A percentile compares a stretch with the other conserved stretches of the same genome.
Conservation (phyloP, 2,888 invertebrate species). For the Philopedon plagiatum region DNA sequence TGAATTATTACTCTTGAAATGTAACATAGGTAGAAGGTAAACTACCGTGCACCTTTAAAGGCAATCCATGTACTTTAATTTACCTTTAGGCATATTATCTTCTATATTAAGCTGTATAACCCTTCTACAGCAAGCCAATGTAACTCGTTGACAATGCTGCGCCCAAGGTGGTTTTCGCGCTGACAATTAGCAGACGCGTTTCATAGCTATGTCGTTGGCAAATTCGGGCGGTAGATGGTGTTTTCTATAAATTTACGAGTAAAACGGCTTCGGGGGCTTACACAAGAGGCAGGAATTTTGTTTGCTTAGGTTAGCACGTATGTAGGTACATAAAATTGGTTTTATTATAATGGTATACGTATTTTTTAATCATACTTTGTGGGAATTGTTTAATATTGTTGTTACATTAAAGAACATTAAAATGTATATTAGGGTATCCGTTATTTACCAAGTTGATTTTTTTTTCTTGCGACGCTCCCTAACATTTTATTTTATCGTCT, state of each 20-base stretch:
- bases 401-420: too few relatives aligned
- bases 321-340: background rate
- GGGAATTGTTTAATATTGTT: too few relatives aligned
- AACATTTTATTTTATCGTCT: too few relatives aligned
- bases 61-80: constrained; percentile 1
- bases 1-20: too few relatives aligned
- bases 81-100: constrained; percentile 6
- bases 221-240: background rate
- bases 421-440: too few relatives aligned
- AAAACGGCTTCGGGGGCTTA: background rate
- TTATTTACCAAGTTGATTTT: too few relatives aligned
- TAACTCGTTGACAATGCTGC: constrained; percentile 30
- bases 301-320: background rate
- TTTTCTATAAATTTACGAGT: constrained; percentile 17
- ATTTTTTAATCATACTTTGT: background rate
- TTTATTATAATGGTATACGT: background rate
- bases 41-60: background rate
- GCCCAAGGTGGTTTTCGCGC: constrained; percentile 37
- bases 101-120: constrained; percentile 28
- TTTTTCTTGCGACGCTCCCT: too few relatives aligned
- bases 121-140: constrained; percentile 36
- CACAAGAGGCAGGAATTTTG: background rate
- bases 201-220: constrained; percentile 1
- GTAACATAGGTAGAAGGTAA: too few relatives aligned
- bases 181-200: constrained; percentile 38